Conservation (phyloP, 2,888 invertebrate species). For the Poecilobothrus nobilitatus region DNA sequence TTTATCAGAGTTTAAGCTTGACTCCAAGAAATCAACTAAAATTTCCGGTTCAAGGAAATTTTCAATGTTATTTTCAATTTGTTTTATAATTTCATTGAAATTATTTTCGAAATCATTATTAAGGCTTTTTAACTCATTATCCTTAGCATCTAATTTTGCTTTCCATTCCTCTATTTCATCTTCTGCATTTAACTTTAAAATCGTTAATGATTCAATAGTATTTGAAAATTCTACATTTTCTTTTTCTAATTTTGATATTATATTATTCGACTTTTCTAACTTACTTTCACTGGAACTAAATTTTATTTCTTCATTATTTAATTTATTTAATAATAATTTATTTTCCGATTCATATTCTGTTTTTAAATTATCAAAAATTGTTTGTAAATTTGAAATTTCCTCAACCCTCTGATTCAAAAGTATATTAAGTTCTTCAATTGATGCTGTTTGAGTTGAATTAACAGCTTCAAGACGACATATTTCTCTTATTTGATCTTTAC, state of each 20-base stretch:
- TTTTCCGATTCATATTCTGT: neutral
- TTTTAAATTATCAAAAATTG: slow-evolving; percentile 4
- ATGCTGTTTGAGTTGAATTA: neutral
- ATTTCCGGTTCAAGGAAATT: neutral
- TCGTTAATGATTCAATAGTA: neutral
- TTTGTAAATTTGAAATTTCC: neutral
- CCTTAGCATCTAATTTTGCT: neutral
- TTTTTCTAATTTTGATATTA: neutral
- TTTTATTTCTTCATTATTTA: neutral
- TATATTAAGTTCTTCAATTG: neutral
- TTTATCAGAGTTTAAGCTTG: neutral
- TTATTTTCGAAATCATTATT: neutral
- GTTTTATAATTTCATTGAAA: neutral
- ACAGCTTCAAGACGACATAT: neutral
- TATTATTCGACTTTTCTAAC: neutral
- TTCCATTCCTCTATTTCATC: neutral
- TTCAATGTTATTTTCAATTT: slow-evolving; percentile 2
- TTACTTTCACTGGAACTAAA: neutral
- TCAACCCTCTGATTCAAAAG: neutral
- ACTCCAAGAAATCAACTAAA: neutral
- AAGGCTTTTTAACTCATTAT: neutral
- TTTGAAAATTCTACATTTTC: slow-evolving; percentile 4
- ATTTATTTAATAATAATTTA: neutral
- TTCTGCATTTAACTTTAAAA: neutral
- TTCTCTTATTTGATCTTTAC: neutral